Percentiles rank a stretch among this genome's conserved stretches.
phyloP scores from a whole-genome alignment of 2,888 invertebrate genomes.

The Eristalinus aeneus region DNA sequence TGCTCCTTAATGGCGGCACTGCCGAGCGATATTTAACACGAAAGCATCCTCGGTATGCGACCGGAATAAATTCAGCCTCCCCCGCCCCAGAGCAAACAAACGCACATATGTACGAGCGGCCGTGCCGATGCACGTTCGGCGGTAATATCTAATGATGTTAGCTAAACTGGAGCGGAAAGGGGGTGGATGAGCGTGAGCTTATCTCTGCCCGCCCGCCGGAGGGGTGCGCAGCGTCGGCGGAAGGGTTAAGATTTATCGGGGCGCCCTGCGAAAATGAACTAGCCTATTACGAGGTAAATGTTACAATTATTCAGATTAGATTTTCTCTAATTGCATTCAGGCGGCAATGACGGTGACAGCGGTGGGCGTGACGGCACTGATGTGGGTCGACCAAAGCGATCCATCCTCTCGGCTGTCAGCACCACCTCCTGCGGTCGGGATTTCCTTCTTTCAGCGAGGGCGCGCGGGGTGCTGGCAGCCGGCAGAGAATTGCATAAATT shows the following conservation, averaged over 20 bases:
- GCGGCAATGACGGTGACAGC: neutral
- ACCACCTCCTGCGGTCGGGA: neutral
- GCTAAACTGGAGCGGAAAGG: slow-evolving; percentile 8
- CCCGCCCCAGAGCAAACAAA: neutral
- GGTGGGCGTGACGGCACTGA: neutral
- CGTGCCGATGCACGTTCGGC: slow-evolving; percentile 5
- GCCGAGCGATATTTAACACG: slow-evolving; percentile 32
- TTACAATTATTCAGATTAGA: slow-evolving; percentile 65
- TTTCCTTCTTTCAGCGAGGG: neutral
- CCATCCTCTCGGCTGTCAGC: neutral
- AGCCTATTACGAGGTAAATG: slow-evolving; percentile 60
- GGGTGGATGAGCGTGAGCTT: neutral
- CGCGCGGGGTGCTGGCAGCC: neutral
- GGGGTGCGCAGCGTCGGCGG: neutral
- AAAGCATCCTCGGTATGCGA: slow-evolving; percentile 28
- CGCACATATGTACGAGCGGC: no score
- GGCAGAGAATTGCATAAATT: slow-evolving; percentile 15
- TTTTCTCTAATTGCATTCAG: slow-evolving; percentile 62
- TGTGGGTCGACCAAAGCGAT: neutral
- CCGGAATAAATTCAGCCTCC: slow-evolving; percentile 30
- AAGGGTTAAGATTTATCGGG: slow-evolving; percentile 54
- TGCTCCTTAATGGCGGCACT: slow-evolving; percentile 3
- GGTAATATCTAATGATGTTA: slow-evolving; percentile 64
- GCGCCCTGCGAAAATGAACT: slow-evolving; percentile 22
- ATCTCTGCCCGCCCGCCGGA: neutral